phyloP scores from a whole-genome alignment of 2,888 invertebrate genomes.

The Ochropleura plecta region DNA sequence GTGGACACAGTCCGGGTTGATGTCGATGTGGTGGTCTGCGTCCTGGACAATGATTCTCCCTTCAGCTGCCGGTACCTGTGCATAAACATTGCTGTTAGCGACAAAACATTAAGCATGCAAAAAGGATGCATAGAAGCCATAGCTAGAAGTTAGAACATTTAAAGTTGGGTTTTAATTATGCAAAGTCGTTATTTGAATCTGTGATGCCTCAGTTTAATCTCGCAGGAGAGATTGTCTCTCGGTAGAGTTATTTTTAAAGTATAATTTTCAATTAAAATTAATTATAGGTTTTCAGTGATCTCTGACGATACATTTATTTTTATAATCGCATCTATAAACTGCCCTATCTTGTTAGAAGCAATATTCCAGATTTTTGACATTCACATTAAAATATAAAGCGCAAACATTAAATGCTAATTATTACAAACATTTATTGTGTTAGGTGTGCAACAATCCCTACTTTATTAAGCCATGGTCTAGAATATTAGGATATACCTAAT shows the following conservation, averaged over 20 bases:
- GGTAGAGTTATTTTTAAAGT: not conserved
- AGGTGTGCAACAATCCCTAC: constrained; percentile 3
- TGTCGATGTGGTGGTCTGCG: constrained; percentile 69
- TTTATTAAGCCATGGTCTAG: not conserved
- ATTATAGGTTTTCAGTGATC: not conserved
- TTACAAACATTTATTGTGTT: constrained; percentile 14
- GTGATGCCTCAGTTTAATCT: not conserved
- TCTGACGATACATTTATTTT: not conserved
- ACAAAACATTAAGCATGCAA: constrained; percentile 20
- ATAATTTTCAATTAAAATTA: not conserved
- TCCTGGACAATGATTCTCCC: constrained; percentile 75
- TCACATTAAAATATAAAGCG: constrained; percentile 15
- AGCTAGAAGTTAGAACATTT: constrained; percentile 28
- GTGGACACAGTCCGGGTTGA: constrained; percentile 69
- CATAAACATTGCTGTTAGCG: constrained; percentile 47
- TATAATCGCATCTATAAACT: not conserved
- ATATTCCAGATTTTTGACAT: not conserved
- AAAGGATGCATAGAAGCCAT: constrained; percentile 23
- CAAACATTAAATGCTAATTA: constrained; percentile 30
- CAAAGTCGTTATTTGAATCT: constrained; percentile 4
- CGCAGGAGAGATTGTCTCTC: too few relatives aligned
- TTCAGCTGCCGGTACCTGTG: constrained; percentile 76
- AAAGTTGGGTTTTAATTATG: not conserved
- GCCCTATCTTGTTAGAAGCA: constrained; percentile 1
- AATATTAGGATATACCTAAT: not conserved